Base-by-base conservation (phyloP, 2,888 invertebrate genomes). In the Isoperla grammatica region DNA sequence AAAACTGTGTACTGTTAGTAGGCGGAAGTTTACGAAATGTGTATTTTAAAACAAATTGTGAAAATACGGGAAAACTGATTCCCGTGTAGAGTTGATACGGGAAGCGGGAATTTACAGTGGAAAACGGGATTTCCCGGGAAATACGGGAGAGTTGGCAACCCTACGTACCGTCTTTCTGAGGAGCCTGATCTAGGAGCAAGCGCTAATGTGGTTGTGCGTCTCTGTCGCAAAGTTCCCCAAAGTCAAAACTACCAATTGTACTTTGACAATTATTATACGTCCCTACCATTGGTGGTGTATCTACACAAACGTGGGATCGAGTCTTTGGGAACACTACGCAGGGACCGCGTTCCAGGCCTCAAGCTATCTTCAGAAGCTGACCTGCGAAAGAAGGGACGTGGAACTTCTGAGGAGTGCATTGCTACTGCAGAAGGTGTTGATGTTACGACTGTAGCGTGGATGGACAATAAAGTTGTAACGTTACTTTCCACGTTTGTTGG, bases 221-320 rank as follows among this genome's bases (percentile, higher is more conserved):
- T 73, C 35, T 59, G 67, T 19, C 55, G 70, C 56, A 65, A 63
- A 29, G 63, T 72, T 56, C 70, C 70, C 42, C 61, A 56, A 62
- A 65, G 68, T 46, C 61, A 66, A 59, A 70, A 71, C 63, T 69
- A 70, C 59, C 56, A 63, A 62, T 15, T 73, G n/a, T 73, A 69
- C 64, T 71, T 69, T 63, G 70, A 72, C 59, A 71, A 70, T 62
- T 70, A 67, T 60, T 72, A 68, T 55, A 69, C 69, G 13, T 66
- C 29, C 8, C 6, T 70, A 29, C 65, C 60, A 45, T 62, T 72
- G 12, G 20, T 70, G 15, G 62, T 54, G 12, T 66, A 66, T 56
- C 55, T 71, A 48, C 60, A 50, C 40, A 48, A 54, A 40, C 29
- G 49, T 22, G 60, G 61, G 17, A 39, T 61, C 17, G 17, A 20